Evolutionary conservation across 1,140 invertebrate genomes (phyloP), one percentile per base, ranked within the genome.

Genomic region (Pogonomyrmex californicus): DNA sequence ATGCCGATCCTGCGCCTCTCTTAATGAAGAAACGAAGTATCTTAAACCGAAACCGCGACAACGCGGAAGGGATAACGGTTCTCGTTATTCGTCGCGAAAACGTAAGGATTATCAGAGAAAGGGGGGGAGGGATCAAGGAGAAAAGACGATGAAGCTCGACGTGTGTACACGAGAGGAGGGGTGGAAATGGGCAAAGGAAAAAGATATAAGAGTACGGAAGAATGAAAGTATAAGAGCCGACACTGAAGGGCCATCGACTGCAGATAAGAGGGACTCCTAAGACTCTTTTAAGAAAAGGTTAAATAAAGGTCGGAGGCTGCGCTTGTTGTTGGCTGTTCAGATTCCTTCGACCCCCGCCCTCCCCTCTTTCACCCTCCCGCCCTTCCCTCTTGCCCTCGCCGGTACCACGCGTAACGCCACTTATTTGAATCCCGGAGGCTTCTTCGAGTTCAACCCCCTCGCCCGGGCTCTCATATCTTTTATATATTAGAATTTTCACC

Each of bases 281-380:
- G 94, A 94, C 92, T 94, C 89, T 92, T 92, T 93, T 92, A 94
- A 95, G 94, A 93, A 95, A 95, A 95, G 94, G 94, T 95, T 95
- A 95, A 95, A 94, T 94, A 95, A 94, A 94, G 93, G 91, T 92
- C 90, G 90, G 85, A 91, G 83, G 86, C 86, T 77, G 88, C 87
- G 90, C 90, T 91, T 93, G 93, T 94, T 95, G 94, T 95, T 95
- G 92, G 94, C 94, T 94, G 94, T 95, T 94, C 92, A 95, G 94
- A 95, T 95, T 95, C 94, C 93, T 93, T 91, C 92, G 89, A 92
- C 86, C 87, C 89, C 86, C 79, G 71, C 65, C 71, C 36, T 36
- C 23, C 73, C 70, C 17, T 33, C 41, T 49, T 10, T 66, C 63
- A 33, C 76, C 65, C 30, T 77, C n/a, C 23, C 23, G 23, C 23